Evolutionary conservation across 1,140 invertebrate genomes (phyloP), one percentile per base, ranked within the genome.

Genomic region (Maniola jurtina): DNA sequence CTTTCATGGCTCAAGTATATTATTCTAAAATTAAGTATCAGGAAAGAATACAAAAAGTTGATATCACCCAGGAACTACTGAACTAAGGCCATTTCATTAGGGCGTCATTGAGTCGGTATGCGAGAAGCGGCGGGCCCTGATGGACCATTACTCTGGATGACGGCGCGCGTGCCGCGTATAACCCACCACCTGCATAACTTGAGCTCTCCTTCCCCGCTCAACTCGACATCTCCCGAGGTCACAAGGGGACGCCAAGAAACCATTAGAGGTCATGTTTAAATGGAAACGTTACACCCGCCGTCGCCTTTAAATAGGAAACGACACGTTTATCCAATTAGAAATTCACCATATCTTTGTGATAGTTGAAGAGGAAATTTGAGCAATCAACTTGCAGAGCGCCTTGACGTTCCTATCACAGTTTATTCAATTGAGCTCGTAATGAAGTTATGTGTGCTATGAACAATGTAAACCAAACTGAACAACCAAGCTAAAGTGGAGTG

Each of bases 271-370:
- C 87, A 77, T 64, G 48, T 65, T 76, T 72, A 80, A 80, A 70
- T 88, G 86, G 87, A 73, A 79, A 76, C 77, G 77, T 75, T 76
- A 80, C 78, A 77, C 73, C 70, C 77, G 81, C 77, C 82, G 83
- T 85, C 82, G 86, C 80, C 83, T 89, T 85, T 90, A 90, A 90
- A 89, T 89, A 90, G 88, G 88, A 90, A 90, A 85, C 88, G 88
- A 90, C 88, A 90, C 88, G 86, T 87, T 90, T 90, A 90, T 90
- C 86, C 88, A 90, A 90, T 90, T 90, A 90, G 88, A 90, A 90
- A 90, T 90, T 90, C 88, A 90, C 88, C 88, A 89, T 90, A 90
- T 90, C 88, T 90, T 88, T 88, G 88, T 90, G 86, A 89, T 87
- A 89, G 87, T 87, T 87, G 86, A 89, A 86, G 79, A 90, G 88